phyloP scores from a whole-genome alignment of 2,797 vertebrate species.

The Hypotaenidia okinawae region DNA sequence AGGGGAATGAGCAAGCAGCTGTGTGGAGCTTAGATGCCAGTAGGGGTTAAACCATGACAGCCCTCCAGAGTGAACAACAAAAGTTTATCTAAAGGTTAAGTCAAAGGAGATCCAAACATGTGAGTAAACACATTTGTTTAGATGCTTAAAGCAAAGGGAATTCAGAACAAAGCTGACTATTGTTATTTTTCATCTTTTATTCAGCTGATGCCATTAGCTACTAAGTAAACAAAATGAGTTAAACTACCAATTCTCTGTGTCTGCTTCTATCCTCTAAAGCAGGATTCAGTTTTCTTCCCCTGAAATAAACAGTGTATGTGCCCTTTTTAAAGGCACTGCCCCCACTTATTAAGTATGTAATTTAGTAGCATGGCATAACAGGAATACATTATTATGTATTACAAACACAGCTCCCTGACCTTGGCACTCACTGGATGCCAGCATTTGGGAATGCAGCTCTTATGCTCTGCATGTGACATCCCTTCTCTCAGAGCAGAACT shows the following conservation, averaged over 20 bases:
- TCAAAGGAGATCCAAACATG: background rate
- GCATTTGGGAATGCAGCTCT: background rate
- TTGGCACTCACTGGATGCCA: background rate
- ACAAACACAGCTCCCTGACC: background rate
- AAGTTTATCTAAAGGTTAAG: background rate
- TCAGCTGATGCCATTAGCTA: background rate
- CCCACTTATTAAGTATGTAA: background rate
- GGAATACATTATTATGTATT: background rate
- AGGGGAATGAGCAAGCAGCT: no score
- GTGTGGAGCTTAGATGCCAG: no score
- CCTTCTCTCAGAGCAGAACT: background rate
- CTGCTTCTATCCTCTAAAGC: background rate
- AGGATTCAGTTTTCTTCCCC: background rate
- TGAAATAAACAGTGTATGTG: background rate
- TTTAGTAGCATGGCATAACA: background rate
- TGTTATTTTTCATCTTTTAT: background rate
- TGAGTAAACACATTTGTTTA: background rate
- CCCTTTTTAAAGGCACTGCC: background rate
- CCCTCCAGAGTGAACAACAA: background rate
- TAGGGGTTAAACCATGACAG: no score
- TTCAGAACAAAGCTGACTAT: background rate
- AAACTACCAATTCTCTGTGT: background rate
- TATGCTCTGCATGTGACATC: background rate
- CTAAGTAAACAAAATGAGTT: background rate
- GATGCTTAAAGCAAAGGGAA: background rate